Percentiles rank a stretch among this genome's conserved stretches.
These are phyloP conservation scores for Octopus bimaculoides DNA, from an alignment of 1,140 invertebrate species.

Conservation along the genomic window DNA sequence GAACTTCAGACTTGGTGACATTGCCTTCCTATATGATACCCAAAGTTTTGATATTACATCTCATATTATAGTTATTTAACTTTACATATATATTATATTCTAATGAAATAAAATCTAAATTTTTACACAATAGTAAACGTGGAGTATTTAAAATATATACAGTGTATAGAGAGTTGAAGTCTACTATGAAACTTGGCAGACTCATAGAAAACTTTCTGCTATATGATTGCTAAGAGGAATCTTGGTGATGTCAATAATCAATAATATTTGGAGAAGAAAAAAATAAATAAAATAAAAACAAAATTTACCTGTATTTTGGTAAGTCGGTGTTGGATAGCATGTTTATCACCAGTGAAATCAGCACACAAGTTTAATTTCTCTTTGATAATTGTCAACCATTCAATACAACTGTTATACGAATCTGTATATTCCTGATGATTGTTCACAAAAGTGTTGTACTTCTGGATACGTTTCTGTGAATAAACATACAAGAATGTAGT, in stretches of 20 bases:
- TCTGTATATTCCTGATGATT: constrained; percentile 91
- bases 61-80: too few species aligned
- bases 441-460: constrained; percentile 85
- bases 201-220: constrained; percentile 5
- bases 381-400: constrained; percentile 87
- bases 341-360: constrained; percentile 81
- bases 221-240: neutral
- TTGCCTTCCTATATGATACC: too few species aligned
- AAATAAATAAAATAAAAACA: too few species aligned
- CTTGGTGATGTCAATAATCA: neutral
- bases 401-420: constrained; percentile 81
- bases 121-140: too few species aligned
- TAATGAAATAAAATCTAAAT: too few species aligned
- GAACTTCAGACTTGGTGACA: too few species aligned
- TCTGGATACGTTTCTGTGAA: constrained; percentile 52
- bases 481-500: neutral
- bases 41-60: too few species aligned
- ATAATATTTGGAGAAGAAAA: neutral
- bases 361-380: constrained; percentile 83
- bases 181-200: neutral
- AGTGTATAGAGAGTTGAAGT: too few species aligned
- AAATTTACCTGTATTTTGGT: constrained; percentile 74
- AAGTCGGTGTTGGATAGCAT: constrained; percentile 86
- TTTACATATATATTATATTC: too few species aligned
- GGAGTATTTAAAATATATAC: too few species aligned